Conservation (phyloP, 2,113 vertebrate genomes). For the Penelope pileata region DNA sequence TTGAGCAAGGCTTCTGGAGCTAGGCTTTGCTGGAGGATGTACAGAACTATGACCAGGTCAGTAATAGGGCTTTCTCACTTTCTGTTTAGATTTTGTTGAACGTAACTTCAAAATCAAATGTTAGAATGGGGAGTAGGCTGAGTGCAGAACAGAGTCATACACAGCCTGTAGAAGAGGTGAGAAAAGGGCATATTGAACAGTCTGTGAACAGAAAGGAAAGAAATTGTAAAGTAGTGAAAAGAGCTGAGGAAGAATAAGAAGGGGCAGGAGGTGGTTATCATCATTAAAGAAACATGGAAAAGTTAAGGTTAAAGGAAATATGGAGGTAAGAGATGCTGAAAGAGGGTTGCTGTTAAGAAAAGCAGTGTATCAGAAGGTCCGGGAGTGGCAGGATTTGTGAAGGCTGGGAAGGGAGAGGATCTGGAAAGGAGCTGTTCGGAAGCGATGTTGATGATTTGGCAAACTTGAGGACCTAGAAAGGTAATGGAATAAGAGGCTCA, state of each 20-base stretch:
- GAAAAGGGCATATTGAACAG: background rate
- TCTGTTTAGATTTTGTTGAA: background rate
- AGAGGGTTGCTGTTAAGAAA: background rate
- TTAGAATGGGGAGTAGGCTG: background rate
- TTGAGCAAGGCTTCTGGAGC: background rate
- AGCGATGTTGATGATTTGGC: background rate
- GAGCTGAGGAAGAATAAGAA: background rate
- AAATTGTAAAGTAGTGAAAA: background rate
- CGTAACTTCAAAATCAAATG: background rate
- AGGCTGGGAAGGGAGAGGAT: background rate
- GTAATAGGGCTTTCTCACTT: background rate
- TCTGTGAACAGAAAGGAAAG: background rate
- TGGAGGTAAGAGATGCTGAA: background rate
- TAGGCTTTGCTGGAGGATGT: background rate
- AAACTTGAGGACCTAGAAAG: background rate
- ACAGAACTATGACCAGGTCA: background rate
- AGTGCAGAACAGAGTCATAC: background rate
- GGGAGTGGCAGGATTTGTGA: background rate
- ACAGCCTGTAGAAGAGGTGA: background rate
- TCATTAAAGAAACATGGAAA: background rate
- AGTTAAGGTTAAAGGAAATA: background rate
- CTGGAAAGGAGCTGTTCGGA: background rate
- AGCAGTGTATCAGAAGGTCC: background rate
- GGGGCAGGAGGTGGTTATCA: background rate
- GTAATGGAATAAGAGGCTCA: background rate